A percentile compares a stretch with the other conserved stretches of the same genome.
phyloP scores from a whole-genome alignment of 2,888 invertebrate species.

The Bellardia bayeri region DNA sequence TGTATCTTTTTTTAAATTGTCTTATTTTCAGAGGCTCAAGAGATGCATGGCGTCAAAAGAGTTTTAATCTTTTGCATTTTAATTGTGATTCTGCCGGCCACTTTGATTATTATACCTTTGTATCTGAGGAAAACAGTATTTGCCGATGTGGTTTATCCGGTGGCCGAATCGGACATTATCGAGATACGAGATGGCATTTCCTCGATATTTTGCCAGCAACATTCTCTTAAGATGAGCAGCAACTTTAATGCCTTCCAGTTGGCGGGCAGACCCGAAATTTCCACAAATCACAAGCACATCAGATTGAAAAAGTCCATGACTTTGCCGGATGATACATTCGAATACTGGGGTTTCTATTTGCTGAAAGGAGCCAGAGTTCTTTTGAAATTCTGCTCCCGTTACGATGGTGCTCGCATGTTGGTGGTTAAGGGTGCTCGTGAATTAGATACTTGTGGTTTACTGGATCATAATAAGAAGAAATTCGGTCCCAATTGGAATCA shows the following conservation, averaged over 20 bases:
- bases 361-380: slow-evolving; percentile 91
- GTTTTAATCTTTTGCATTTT: slow-evolving; percentile 91
- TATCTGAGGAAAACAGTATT: slow-evolving; percentile 91
- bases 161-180: slow-evolving; percentile 93
- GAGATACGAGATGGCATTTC: slow-evolving; percentile 93
- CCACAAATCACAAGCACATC: slow-evolving; percentile 89
- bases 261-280: slow-evolving; percentile 88
- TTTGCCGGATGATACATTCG: slow-evolving; percentile 92
- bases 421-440: slow-evolving; percentile 92
- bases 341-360: slow-evolving; percentile 95
- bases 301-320: slow-evolving; percentile 92
- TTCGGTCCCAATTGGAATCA: slow-evolving; percentile 85
- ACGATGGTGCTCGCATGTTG: slow-evolving; percentile 91
- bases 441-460: slow-evolving; percentile 90
- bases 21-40: slow-evolving; percentile 86
- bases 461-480: slow-evolving; percentile 89
- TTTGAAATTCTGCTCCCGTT: slow-evolving; percentile 91
- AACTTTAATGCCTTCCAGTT: slow-evolving; percentile 90
- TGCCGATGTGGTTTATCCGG: slow-evolving; percentile 90
- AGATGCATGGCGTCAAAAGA: slow-evolving; percentile 92
- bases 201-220: slow-evolving; percentile 91
- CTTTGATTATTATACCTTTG: slow-evolving; percentile 90
- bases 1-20: slow-evolving; percentile 18
- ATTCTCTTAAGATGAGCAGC: slow-evolving; percentile 91
- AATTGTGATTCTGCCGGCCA: slow-evolving; percentile 90